Conservation (phyloP, 2,797 vertebrate genomes). For the Myiotriccus ornatus region DNA sequence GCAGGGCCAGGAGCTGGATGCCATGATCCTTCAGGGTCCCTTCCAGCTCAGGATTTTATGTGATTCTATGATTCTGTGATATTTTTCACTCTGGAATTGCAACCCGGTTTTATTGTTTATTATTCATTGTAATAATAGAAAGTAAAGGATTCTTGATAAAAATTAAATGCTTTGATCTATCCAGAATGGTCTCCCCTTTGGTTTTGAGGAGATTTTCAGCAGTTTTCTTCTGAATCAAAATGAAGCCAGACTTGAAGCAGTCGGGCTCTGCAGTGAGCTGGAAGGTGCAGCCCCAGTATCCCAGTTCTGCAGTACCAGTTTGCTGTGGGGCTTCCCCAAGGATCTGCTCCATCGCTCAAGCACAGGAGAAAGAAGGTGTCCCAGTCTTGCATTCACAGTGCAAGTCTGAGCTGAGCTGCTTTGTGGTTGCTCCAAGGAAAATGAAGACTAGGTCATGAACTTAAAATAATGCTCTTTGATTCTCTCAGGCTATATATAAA, state of each 20-base stretch:
- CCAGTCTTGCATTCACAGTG: neutral
- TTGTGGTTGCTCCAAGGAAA: neutral
- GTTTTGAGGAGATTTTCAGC: neutral
- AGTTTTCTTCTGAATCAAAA: neutral
- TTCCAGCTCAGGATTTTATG: neutral
- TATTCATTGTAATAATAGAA: neutral
- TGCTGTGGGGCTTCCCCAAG: accelerated
- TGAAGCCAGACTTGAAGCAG: neutral
- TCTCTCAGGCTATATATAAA: neutral
- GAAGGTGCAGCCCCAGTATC: neutral
- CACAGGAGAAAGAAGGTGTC: neutral
- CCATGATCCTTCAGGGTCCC: neutral
- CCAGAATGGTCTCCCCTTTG: neutral
- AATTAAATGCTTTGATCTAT: neutral
- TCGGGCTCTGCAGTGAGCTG: neutral
- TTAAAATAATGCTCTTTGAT: slow-evolving; percentile 5
- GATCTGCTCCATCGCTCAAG: neutral
- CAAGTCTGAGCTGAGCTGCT: neutral
- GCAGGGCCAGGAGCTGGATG: neutral
- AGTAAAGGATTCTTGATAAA: neutral
- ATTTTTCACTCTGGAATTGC: neutral
- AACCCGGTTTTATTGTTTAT: neutral
- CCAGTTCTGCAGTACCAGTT: neutral
- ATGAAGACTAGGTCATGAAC: neutral
- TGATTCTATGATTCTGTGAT: neutral